Evolutionary conservation across 2,888 invertebrate species (phyloP).

Genomic region (Eupithecia vulgata): DNA sequence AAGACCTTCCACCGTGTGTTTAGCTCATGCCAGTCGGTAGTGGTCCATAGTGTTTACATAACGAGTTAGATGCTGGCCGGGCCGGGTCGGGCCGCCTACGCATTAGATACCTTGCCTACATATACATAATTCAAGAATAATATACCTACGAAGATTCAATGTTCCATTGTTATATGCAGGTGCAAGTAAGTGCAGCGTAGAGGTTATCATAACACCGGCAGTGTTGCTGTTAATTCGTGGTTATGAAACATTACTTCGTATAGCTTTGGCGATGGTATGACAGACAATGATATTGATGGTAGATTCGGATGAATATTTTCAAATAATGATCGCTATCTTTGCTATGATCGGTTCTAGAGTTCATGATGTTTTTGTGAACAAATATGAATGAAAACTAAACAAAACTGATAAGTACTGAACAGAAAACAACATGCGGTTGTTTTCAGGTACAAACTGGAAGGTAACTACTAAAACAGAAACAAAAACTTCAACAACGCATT

Average conservation of each 20-base stretch:
- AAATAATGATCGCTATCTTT: not conserved
- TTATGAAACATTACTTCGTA: slow-evolving; percentile 25
- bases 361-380: no score
- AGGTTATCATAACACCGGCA: slow-evolving; percentile 43
- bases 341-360: no score
- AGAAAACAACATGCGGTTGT: not conserved
- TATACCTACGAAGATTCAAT: slow-evolving; percentile 54
- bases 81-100: slow-evolving; percentile 66
- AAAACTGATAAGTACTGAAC: no score
- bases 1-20: slow-evolving; percentile 59
- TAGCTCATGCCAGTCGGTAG: slow-evolving; percentile 59
- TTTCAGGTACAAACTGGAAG: not conserved
- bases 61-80: slow-evolving; percentile 72
- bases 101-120: slow-evolving; percentile 53
- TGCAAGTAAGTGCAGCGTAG: slow-evolving; percentile 47
- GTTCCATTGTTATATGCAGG: slow-evolving; percentile 67
- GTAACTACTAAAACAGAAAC: no score
- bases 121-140: slow-evolving; percentile 63
- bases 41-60: slow-evolving; percentile 76
- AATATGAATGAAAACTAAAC: no score
- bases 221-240: slow-evolving; percentile 31
- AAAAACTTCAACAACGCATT: no score
- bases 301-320: not conserved
- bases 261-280: slow-evolving; percentile 13
- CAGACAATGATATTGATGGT: slow-evolving; percentile 10